Evolutionary conservation across 2,888 invertebrate species (phyloP).

Genomic region (Xestia rhomboidea): DNA sequence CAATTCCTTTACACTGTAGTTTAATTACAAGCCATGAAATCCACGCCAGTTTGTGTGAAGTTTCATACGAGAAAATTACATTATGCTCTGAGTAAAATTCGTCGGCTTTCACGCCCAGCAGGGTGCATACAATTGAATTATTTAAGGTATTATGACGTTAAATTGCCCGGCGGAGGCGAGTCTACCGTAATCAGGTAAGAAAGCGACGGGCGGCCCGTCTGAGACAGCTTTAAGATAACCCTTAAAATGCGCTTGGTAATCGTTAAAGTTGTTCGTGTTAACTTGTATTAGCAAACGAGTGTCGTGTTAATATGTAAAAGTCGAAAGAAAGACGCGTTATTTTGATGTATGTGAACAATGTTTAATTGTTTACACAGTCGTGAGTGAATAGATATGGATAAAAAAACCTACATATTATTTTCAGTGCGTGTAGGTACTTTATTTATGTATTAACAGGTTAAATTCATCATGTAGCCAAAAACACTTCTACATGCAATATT

Average conservation of each 20-base stretch:
- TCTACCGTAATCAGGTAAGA: conserved; percentile 69
- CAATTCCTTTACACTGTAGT: conserved; percentile 43
- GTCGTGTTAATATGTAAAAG: conserved; percentile 13
- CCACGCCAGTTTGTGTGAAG: conserved; percentile 62
- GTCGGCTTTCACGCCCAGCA: conserved; percentile 73
- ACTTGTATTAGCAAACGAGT: conserved; percentile 22
- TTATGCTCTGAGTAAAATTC: conserved; percentile 72
- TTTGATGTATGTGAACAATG: conserved; percentile 18
- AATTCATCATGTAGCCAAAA: conserved; percentile 1
- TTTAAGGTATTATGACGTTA: conserved; percentile 78
- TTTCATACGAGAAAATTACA: conserved; percentile 67
- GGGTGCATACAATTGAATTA: conserved; percentile 78
- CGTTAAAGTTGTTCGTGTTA: conserved; percentile 38
- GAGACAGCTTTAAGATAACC: conserved; percentile 47
- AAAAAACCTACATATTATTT: conserved; percentile 15
- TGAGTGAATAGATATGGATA: conserved; percentile 20
- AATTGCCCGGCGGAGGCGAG: conserved; percentile 73
- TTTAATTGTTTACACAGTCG: conserved; percentile 23
- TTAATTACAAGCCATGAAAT: conserved; percentile 60
- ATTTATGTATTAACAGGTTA: conserved; percentile 1
- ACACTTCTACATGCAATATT: conserved; percentile 1
- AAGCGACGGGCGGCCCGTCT: conserved; percentile 63
- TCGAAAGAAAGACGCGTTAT: conserved; percentile 20
- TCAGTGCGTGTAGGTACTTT: neutral
- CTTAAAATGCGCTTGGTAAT: conserved; percentile 38